phyloP scores from a whole-genome alignment of 1,140 invertebrate genomes.

The Diorhabda sublineata region DNA sequence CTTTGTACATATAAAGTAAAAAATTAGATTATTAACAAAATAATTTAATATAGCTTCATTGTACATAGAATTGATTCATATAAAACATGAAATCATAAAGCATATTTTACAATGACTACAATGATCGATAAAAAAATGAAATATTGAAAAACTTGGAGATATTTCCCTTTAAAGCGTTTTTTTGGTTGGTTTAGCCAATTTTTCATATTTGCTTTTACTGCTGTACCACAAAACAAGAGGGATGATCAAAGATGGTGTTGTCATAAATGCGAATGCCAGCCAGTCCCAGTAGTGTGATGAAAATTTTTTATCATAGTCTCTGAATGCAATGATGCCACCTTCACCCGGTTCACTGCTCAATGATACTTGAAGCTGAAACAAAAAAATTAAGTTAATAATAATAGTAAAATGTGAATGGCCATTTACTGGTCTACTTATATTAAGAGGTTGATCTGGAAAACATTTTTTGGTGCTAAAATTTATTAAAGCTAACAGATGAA shows the following conservation, averaged over 20 bases:
- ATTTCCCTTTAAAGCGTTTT: conserved; percentile 51
- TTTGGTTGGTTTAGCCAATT: conserved; percentile 62
- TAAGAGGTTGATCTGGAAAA: too few relatives aligned
- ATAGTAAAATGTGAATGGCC: conserved; percentile 5
- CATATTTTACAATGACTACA: background rate
- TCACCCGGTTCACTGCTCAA: conserved; percentile 95
- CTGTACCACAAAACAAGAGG: conserved; percentile 92
- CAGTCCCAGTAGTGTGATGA: conserved; percentile 97
- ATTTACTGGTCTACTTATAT: conserved; percentile 1
- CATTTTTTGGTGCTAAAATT: too few relatives aligned
- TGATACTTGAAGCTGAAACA: conserved; percentile 69
- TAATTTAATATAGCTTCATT: background rate
- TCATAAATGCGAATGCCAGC: conserved; percentile 95
- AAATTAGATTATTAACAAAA: background rate
- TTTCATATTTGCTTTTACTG: conserved; percentile 93
- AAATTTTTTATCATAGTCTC: conserved; percentile 97
- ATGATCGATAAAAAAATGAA: background rate
- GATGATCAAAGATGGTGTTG: conserved; percentile 88
- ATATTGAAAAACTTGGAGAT: background rate
- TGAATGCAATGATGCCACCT: conserved; percentile 90
- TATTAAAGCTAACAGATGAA: too few relatives aligned
- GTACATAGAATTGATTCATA: background rate
- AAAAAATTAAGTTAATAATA: conserved; percentile 31
- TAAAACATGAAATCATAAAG: background rate
- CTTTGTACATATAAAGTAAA: too few relatives aligned